phyloP scores from a whole-genome alignment of 2,888 invertebrate genomes.

The Watsonalla binaria region DNA sequence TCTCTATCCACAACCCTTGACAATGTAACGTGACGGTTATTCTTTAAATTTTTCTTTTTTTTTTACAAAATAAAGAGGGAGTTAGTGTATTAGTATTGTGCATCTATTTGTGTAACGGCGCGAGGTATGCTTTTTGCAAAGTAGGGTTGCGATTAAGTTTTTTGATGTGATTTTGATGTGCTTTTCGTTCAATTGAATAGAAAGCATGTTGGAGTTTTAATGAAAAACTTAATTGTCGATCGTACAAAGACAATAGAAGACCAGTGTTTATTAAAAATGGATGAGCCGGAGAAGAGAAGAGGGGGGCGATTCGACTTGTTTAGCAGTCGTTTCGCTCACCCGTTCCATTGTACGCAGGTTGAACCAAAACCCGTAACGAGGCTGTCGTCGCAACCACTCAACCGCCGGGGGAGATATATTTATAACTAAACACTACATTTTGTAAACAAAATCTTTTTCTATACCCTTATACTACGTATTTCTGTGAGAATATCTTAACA shows the following conservation, averaged over 20 bases:
- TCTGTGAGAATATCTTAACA: not conserved
- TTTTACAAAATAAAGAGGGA: constrained; percentile 58
- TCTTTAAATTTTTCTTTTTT: constrained; percentile 18
- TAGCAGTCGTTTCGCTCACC: constrained; percentile 68
- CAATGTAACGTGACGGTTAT: constrained; percentile 64
- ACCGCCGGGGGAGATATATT: constrained; percentile 12
- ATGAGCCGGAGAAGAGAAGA: constrained; percentile 64
- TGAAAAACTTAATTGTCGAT: no score
- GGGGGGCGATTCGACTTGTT: constrained; percentile 65
- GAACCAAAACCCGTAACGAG: constrained; percentile 71
- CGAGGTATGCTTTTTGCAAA: constrained; percentile 32
- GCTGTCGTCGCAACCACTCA: constrained; percentile 8
- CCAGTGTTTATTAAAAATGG: constrained; percentile 27
- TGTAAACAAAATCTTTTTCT: not conserved
- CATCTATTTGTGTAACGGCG: constrained; percentile 67
- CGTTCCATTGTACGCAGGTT: constrained; percentile 76
- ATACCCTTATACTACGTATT: not conserved
- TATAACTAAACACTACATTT: not conserved
- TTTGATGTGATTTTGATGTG: not conserved
- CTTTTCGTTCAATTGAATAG: not conserved
- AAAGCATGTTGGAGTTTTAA: not conserved
- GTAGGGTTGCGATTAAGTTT: constrained; percentile 35
- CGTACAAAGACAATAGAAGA: not conserved
- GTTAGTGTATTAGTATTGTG: constrained; percentile 71
- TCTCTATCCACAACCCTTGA: constrained; percentile 74